Percentiles rank a stretch among this genome's conserved stretches.
Conservation (phyloP, 2,113 vertebrate genomes). For the Asarcornis scutulata region DNA sequence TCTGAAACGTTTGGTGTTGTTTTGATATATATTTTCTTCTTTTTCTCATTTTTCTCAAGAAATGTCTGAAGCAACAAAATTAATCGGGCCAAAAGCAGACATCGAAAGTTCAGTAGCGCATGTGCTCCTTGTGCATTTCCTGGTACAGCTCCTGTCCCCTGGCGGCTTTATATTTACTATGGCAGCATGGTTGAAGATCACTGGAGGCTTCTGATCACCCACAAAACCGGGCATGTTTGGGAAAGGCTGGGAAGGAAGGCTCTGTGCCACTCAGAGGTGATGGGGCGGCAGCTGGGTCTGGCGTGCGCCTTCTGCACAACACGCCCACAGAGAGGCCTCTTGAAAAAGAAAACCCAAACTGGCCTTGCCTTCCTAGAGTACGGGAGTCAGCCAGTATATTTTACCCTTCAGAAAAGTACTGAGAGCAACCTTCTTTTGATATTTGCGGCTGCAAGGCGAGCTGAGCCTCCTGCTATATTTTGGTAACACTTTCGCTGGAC, state of each 20-base stretch:
- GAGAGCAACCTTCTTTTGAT: constrained; percentile 26
- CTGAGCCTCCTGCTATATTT: constrained; percentile 55
- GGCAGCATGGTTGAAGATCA: constrained; percentile 11
- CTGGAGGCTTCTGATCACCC: constrained; percentile 43
- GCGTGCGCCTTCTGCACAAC: neutral
- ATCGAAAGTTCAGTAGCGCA: neutral
- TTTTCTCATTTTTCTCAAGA: neutral
- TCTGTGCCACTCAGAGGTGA: neutral
- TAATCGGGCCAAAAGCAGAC: neutral
- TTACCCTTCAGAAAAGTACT: neutral
- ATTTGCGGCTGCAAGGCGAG: neutral
- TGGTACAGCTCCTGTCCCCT: neutral
- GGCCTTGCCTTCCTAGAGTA: constrained; percentile 25
- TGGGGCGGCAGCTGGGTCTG: neutral
- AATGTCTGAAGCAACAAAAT: constrained; percentile 25
- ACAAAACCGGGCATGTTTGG: neutral
- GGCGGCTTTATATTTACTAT: constrained; percentile 41
- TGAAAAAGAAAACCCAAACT: neutral
- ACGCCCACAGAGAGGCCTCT: neutral
- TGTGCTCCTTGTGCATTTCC: constrained; percentile 10
- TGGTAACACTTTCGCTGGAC: constrained; percentile 41
- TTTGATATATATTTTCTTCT: neutral
- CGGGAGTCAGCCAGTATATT: neutral
- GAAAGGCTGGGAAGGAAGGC: neutral
- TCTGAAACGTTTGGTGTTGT: neutral